These are phyloP conservation scores for Parazoanthus swiftii DNA, from an alignment of 92 coral and sea anemone genomes.

Conservation along the genomic window DNA sequence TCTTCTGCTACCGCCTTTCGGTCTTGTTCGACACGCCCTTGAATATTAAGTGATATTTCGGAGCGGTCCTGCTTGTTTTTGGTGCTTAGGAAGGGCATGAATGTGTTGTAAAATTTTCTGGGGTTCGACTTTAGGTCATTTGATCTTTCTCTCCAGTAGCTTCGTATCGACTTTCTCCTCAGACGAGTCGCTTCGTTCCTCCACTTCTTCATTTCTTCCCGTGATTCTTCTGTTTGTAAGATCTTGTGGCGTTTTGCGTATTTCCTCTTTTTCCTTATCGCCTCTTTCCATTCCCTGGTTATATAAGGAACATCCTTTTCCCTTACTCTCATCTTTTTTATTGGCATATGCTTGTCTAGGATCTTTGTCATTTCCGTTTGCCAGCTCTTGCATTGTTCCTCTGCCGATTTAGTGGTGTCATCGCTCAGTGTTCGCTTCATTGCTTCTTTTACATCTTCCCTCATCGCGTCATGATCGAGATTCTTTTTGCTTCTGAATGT, in stretches of 20 bases:
- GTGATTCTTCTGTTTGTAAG: constrained; percentile 47
- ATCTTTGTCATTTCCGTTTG: constrained; percentile 32
- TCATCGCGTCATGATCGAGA: constrained; percentile 15
- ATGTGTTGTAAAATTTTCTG: constrained; percentile 49
- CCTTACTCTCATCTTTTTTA: constrained; percentile 63
- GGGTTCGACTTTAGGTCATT: constrained; percentile 51
- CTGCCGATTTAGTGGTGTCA: constrained; percentile 16
- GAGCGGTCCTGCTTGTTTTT: constrained; percentile 29
- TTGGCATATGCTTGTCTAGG: constrained; percentile 54
- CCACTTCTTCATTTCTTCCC: constrained; percentile 46
- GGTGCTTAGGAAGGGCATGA: constrained; percentile 51
- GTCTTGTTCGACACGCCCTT: constrained; percentile 50
- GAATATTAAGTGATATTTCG: constrained; percentile 39
- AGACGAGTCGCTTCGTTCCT: constrained; percentile 49
- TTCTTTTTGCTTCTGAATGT: constrained; percentile 11
- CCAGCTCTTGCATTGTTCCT: constrained; percentile 38
- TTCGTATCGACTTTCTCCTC: constrained; percentile 41
- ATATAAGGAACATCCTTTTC: constrained; percentile 62
- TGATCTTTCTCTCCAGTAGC: constrained; percentile 50
- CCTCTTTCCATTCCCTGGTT: constrained; percentile 58
- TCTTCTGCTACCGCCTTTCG: constrained; percentile 47
- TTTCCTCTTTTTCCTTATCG: constrained; percentile 52
- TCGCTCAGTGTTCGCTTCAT: constrained; percentile 7
- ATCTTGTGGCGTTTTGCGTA: constrained; percentile 43
- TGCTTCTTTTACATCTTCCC: constrained; percentile 18